Evolutionary conservation across 1,140 invertebrate species (phyloP).

Genomic region (Phocides pigmalion): DNA sequence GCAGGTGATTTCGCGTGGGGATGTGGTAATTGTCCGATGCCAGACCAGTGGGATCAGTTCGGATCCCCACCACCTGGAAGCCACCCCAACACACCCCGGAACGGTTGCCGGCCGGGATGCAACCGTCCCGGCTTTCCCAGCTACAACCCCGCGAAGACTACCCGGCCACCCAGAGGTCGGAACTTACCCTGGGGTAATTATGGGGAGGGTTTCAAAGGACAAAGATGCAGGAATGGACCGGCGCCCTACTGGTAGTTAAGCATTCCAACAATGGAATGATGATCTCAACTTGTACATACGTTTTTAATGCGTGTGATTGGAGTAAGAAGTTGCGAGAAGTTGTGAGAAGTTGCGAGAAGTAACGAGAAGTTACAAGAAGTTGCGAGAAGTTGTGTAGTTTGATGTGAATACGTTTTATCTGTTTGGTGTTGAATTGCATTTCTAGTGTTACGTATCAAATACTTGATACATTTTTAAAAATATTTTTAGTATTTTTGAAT

Average conservation of each 20-base stretch:
- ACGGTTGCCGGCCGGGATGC: conserved; percentile 66
- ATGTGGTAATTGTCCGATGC: conserved; percentile 64
- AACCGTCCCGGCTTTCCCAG: conserved; percentile 49
- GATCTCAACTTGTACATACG: conserved; percentile 16
- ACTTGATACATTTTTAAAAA: too few species aligned
- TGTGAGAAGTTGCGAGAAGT: not conserved
- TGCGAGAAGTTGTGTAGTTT: too few species aligned
- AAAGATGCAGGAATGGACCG: conserved; percentile 62
- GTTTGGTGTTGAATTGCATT: too few species aligned
- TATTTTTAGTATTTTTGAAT: too few species aligned
- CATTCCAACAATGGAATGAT: not conserved
- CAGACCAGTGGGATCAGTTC: conserved; percentile 56
- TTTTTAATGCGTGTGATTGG: not conserved
- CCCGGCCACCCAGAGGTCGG: conserved; percentile 52
- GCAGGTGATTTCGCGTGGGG: conserved; percentile 43
- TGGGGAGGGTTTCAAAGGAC: conserved; percentile 63
- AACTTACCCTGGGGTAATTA: conserved; percentile 65
- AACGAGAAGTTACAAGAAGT: not conserved
- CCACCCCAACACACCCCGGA: conserved; percentile 59
- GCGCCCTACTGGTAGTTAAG: conserved; percentile 69
- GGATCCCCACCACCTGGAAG: conserved; percentile 53
- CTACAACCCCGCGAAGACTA: conserved; percentile 39
- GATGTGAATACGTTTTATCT: too few species aligned
- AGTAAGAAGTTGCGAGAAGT: not conserved
- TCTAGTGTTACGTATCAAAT: too few species aligned